phyloP scores from a whole-genome alignment of 2,113 vertebrate genomes.

The Notothenia rossii region DNA sequence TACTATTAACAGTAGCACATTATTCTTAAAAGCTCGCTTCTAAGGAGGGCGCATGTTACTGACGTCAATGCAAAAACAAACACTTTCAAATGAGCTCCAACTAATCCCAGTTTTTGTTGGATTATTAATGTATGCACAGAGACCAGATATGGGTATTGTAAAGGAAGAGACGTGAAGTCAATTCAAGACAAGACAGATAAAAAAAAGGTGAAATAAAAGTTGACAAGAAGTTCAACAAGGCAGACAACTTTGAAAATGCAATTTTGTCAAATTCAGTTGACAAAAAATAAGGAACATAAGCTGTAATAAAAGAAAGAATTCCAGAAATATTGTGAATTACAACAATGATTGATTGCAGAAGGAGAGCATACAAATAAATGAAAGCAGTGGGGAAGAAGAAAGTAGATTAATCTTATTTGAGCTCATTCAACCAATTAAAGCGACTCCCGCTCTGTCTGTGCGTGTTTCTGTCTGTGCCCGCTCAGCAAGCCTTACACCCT shows the following conservation, averaged over 20 bases:
- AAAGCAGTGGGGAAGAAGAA: conserved; percentile 1
- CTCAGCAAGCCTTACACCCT: conserved; percentile 42
- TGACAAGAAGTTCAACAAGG: neutral
- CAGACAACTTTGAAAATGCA: neutral
- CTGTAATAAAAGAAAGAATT: neutral
- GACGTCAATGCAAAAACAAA: conserved; percentile 55
- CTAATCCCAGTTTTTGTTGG: conserved; percentile 56
- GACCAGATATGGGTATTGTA: conserved; percentile 34
- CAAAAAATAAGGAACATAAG: conserved; percentile 1
- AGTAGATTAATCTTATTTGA: conserved; percentile 49
- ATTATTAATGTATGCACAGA: conserved; percentile 67
- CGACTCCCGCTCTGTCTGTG: neutral
- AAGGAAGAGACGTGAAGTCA: conserved; percentile 33
- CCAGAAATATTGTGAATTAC: neutral
- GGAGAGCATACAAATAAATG: neutral
- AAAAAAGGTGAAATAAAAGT: neutral
- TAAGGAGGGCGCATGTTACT: neutral
- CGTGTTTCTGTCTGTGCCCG: conserved; percentile 25
- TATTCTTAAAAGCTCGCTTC: conserved; percentile 23
- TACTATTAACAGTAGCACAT: conserved; percentile 16
- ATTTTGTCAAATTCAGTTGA: neutral
- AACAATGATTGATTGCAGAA: neutral
- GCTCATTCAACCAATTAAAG: conserved; percentile 50
- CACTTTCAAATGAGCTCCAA: conserved; percentile 45
- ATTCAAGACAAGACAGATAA: neutral